Base-by-base conservation (phyloP, 2,797 vertebrate species). In the Sphenodon punctatus region DNA sequence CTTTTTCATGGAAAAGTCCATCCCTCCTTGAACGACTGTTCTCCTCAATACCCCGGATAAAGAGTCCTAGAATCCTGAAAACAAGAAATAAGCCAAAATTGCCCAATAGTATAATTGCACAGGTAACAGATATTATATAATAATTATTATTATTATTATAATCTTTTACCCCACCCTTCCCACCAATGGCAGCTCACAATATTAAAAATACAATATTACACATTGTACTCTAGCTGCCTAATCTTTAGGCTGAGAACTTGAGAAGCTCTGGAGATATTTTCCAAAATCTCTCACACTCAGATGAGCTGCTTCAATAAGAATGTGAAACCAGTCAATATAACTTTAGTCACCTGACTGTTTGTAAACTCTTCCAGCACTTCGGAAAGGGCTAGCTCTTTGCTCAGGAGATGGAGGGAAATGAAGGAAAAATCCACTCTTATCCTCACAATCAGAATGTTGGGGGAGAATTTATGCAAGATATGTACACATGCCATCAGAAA, bases 11-110 rank as follows among this genome's bases (percentile, higher is more conserved):
- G 91, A 99, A 98, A 69, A 99, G 95, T 23, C 95, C 96, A 78
- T 99, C 97, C 85, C 95, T 96, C 74, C 96, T 97, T 32, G 98
- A 98, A 70, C 97, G 97, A 90, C 98, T 99, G 82, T 97, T 96
- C 82, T 98, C 97, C 90, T 99, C 98, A 89, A 99, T 95, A 32
- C 97, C 98, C 23, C 98, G 97, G 73, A 99, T 98, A 89, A 96
- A 97, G 73, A 99, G 95, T 30, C 98, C 98, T 13, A 99, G 95
- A 91, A 97, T 94, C 93, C 98, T 99, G 90, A 86, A 89, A 66
- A 9, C 16, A 8, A 75, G 69, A 76, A 78, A 75, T 55, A 71
- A 8, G n/a, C 68, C 76, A 49, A n/a, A n/a, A n/a, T n/a, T n/a
- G n/a, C n/a, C n/a, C n/a, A n/a, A n/a, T n/a, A n/a, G n/a, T n/a